A percentile compares a stretch with the other conserved stretches of the same genome.
Evolutionary conservation across 2,797 vertebrate species (phyloP).

Genomic region (Argentina silus): DNA sequence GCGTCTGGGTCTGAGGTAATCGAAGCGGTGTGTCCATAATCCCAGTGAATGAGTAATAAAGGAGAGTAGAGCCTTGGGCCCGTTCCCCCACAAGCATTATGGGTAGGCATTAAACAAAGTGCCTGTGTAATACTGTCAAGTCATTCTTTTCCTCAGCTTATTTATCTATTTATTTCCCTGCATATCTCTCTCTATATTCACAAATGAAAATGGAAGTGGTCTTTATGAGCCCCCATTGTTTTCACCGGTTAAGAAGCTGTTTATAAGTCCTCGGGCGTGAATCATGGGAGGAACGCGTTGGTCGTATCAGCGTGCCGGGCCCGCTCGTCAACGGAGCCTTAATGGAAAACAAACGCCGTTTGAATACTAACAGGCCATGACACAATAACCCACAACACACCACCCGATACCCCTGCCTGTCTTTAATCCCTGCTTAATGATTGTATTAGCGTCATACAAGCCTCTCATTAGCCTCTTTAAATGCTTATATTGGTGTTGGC

Average conservation of each 20-base stretch:
- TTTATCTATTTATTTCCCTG: constrained; percentile 60
- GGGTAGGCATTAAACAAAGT: constrained; percentile 75
- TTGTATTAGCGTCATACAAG: constrained; percentile 74
- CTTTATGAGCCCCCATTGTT: constrained; percentile 60
- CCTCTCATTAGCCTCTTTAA: constrained; percentile 76
- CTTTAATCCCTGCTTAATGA: constrained; percentile 77
- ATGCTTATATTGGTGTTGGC: constrained; percentile 69
- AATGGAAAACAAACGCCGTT: constrained; percentile 74
- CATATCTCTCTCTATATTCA: constrained; percentile 45
- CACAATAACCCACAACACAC: constrained; percentile 74
- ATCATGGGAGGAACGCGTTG: constrained; percentile 44
- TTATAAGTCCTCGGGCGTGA: constrained; percentile 59
- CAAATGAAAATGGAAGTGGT: constrained; percentile 58
- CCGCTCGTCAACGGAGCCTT: constrained; percentile 59
- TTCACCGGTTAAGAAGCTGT: constrained; percentile 63
- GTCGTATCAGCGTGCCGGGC: constrained; percentile 55
- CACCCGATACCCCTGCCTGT: constrained; percentile 70
- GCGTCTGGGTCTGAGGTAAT: constrained; percentile 75
- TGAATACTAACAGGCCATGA: constrained; percentile 81
- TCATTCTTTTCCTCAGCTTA: constrained; percentile 69
- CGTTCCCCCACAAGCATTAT: constrained; percentile 73
- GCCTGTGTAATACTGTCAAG: constrained; percentile 77
- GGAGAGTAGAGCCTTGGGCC: constrained; percentile 75
- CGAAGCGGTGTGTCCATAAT: constrained; percentile 80
- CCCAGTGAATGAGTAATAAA: constrained; percentile 79